These are phyloP conservation scores for Diarsia brunnea DNA, from an alignment of 2,888 invertebrate genomes.

Conservation along the genomic window DNA sequence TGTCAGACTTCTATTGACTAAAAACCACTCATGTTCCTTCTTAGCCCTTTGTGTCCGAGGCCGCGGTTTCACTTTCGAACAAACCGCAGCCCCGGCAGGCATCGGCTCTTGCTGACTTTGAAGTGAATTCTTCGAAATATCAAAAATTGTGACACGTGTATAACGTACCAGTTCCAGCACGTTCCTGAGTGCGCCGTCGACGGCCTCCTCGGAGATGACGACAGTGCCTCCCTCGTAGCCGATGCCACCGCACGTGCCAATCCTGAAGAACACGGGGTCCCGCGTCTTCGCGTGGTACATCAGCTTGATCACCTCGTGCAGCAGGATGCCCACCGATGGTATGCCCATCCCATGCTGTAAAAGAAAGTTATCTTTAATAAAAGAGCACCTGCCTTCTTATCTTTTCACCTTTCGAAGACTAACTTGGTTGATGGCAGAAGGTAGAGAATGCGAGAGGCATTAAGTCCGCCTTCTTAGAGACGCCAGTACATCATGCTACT, in stretches of 20 bases:
- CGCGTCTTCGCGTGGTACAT: conserved; percentile 96
- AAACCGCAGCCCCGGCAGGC: no score
- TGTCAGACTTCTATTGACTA: no score
- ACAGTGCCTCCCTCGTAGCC: conserved; percentile 98
- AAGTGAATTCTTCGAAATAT: neutral
- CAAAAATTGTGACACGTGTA: neutral
- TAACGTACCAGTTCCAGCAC: conserved; percentile 95
- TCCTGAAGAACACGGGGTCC: conserved; percentile 97
- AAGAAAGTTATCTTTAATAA: neutral
- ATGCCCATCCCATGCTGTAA: conserved; percentile 99
- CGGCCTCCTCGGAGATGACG: conserved; percentile 97
- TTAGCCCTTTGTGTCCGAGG: no score
- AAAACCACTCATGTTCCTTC: no score
- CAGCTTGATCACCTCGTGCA: conserved; percentile 99
- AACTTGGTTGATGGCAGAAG: neutral
- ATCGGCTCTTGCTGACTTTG: no score
- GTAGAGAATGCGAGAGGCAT: neutral
- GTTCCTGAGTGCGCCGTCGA: conserved; percentile 96
- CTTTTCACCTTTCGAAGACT: neutral
- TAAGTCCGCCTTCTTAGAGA: no score
- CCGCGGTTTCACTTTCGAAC: no score
- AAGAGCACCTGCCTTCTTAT: neutral
- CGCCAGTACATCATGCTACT: no score
- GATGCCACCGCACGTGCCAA: conserved; percentile 98
- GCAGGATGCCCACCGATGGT: conserved; percentile 98